These are phyloP conservation scores for Tachuris rubrigastra DNA, from an alignment of 2,113 vertebrate species.

Conservation along the genomic window DNA sequence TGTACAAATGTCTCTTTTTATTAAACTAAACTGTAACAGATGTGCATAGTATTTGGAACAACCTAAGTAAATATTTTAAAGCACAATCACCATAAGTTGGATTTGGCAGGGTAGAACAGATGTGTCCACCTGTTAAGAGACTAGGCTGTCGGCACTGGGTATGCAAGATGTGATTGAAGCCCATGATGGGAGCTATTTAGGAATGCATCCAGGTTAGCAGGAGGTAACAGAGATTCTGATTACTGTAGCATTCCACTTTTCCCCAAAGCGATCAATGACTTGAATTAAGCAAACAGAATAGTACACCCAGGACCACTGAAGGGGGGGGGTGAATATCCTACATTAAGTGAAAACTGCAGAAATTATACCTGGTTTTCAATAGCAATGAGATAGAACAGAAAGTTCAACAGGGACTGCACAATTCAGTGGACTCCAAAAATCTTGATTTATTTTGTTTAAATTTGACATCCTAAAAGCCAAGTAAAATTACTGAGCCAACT, in stretches of 20 bases:
- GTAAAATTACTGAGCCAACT: background rate
- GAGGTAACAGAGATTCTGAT: constrained; percentile 43
- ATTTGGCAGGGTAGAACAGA: constrained; percentile 70
- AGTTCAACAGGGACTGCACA: background rate
- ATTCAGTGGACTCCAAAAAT: background rate
- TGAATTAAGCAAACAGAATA: constrained; percentile 19
- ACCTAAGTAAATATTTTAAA: constrained; percentile 69
- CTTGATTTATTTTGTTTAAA: constrained; percentile 38
- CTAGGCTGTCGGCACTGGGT: constrained; percentile 30
- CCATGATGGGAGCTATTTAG: constrained; percentile 48
- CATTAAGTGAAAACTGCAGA: background rate
- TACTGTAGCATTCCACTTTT: constrained; percentile 36
- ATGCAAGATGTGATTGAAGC: constrained; percentile 53
- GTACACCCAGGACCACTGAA: background rate
- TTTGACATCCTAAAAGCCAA: background rate
- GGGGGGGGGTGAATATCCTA: background rate
- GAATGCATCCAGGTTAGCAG: constrained; percentile 61
- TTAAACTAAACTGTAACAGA: constrained; percentile 50
- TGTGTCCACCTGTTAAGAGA: constrained; percentile 74
- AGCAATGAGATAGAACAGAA: background rate
- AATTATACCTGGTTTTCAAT: background rate
- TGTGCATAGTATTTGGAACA: constrained; percentile 59
- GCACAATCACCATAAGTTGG: constrained; percentile 46
- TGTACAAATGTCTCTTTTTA: background rate
- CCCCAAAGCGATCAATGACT: background rate